Conservation (phyloP, 2,888 invertebrate species). For the Polydesmus complanatus region DNA sequence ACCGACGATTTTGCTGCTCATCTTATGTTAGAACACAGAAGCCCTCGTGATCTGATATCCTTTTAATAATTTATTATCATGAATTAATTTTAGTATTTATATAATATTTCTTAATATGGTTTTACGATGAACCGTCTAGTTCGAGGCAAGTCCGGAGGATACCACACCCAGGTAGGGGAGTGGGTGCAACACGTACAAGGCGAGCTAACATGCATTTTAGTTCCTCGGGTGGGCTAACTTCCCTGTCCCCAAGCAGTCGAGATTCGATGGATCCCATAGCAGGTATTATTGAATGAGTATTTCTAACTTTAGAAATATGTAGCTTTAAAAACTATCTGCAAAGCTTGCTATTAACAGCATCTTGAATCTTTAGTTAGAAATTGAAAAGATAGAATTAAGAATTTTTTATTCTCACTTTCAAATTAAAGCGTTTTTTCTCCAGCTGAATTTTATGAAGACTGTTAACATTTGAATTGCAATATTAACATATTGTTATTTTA, state of each 20-base stretch:
- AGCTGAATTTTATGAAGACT: no score
- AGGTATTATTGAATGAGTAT: constrained; percentile 22
- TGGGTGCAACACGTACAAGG: constrained; percentile 59
- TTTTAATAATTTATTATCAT: constrained; percentile 36
- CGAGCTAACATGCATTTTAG: constrained; percentile 91
- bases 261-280: constrained; percentile 94
- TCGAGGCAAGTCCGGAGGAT: constrained; percentile 55
- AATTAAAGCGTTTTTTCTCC: no score
- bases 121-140: constrained; percentile 73
- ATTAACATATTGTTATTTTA: no score
- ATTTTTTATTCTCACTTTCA: no score
- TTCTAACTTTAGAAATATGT: no score
- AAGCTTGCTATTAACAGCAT: no score
- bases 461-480: no score
- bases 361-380: no score
- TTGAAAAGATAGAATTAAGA: no score
- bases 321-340: no score
- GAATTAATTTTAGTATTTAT: background rate
- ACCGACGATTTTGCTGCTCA: constrained; percentile 97
- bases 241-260: constrained; percentile 72
- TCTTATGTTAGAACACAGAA: constrained; percentile 80
- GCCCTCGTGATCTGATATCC: constrained; percentile 66
- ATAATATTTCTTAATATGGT: constrained; percentile 37
- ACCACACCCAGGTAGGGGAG: constrained; percentile 57
- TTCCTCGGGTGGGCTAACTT: constrained; percentile 69